Evolutionary conservation across 2,888 invertebrate genomes (phyloP), one percentile per base, ranked within the genome.

Genomic region (Stenodema calcarata): DNA sequence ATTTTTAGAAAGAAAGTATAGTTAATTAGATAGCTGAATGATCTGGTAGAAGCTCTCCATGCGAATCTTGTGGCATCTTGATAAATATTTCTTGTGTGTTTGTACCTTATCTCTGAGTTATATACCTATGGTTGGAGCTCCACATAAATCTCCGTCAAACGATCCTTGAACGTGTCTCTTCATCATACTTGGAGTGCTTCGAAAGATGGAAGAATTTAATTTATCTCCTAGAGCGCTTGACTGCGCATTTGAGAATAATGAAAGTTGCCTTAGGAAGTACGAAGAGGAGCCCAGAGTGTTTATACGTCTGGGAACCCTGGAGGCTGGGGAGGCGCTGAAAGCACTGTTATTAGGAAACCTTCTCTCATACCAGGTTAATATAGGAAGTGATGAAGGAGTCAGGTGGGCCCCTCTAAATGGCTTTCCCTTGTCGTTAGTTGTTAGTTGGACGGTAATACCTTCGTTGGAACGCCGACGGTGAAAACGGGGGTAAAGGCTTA

Each of bases 371-470:
- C 27, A 78, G 47, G 78, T 42, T 78, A 78, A 78, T 78, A 78
- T 78, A 78, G 78, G 78, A 78, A 78, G 78, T 78, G 78, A 78
- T 78, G 78, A 78, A 78, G 78, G 78, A 78, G 78, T 78, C 78
- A 78, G 78, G 78, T 78, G 78, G 78, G 78, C 78, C 78, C 41
- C 27, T 78, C 78, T 78, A 78, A 78, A 78, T 78, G 78, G 78
- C 78, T 78, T 78, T 78, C 78, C 41, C 78, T 78, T 78, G 78
- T 78, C 78, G 78, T 78, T 78, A 78, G 78, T 78, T 78, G 78
- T 78, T 78, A 78, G 44, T 78, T 78, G 78, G 78, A 78, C 35
- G 78, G 78, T 78, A 78, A 78, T 78, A 78, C 78, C 78, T 42
- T 44, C 78, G 42, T 23, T 18, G 44, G 41, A 78, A 23, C 35